These are phyloP conservation scores for Electrophaes corylata DNA, from an alignment of 2,888 invertebrate species.

Conservation along the genomic window DNA sequence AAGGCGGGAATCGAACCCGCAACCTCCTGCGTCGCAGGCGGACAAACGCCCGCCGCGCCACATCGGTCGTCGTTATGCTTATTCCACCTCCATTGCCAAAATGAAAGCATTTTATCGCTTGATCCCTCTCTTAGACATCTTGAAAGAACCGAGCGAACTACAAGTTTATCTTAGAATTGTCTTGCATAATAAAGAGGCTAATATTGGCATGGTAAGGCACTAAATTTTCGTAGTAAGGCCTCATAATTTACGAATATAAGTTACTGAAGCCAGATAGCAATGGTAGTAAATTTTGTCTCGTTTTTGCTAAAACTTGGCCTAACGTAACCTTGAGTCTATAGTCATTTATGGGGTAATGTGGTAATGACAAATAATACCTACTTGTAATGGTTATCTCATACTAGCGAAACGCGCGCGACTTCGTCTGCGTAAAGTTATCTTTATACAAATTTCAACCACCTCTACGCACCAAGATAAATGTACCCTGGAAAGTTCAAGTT, in stretches of 20 bases:
- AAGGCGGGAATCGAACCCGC: too few relatives aligned
- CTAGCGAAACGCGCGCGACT: too few relatives aligned
- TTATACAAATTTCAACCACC: too few relatives aligned
- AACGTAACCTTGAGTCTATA: constrained; percentile 2
- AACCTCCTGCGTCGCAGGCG: too few relatives aligned
- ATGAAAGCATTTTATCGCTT: neutral
- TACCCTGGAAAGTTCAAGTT: too few relatives aligned
- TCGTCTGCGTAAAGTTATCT: too few relatives aligned
- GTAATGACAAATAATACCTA: neutral
- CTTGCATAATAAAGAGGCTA: neutral
- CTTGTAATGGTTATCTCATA: constrained; percentile 2
- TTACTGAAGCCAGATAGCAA: neutral
- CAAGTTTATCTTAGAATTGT: neutral
- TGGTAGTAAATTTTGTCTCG: constrained; percentile 7
- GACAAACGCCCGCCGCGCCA: too few relatives aligned
- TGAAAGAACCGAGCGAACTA: neutral
- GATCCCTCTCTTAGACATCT: neutral
- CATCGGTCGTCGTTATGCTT: too few relatives aligned
- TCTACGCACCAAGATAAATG: too few relatives aligned
- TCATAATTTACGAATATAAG: constrained; percentile 11
- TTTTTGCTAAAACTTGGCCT: neutral
- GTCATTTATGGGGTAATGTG: neutral
- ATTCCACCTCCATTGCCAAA: neutral
- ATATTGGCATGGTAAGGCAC: constrained; percentile 19
- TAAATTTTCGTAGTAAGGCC: constrained; percentile 14